These are phyloP conservation scores for Brachionus asplanchnoidis DNA, from an alignment of 1,140 invertebrate genomes.

Conservation along the genomic window DNA sequence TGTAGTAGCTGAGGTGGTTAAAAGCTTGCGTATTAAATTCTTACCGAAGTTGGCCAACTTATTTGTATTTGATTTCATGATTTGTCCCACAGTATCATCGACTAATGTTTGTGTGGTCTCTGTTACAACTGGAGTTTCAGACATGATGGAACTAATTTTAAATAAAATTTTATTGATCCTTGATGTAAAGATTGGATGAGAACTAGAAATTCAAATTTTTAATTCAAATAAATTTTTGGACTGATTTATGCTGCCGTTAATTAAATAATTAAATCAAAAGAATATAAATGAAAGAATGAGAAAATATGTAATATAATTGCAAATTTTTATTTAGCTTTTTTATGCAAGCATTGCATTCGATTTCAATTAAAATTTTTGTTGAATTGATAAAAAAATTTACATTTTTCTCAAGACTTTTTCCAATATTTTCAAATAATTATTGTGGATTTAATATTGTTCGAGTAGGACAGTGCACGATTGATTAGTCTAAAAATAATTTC, in stretches of 20 bases:
- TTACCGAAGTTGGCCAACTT: not conserved
- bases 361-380: not conserved
- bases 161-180: not conserved
- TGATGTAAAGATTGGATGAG: too few relatives aligned
- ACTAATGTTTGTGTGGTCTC: not conserved
- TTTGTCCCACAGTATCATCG: not conserved
- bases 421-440: not conserved
- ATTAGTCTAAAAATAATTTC: too few relatives aligned
- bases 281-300: not conserved
- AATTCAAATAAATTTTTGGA: not conserved
- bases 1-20: constrained; percentile 1
- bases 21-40: constrained; percentile 15
- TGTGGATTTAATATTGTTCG: too few relatives aligned
- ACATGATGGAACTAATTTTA: not conserved
- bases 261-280: not conserved
- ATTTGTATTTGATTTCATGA: not conserved
- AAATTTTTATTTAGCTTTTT: not conserved
- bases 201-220: not conserved
- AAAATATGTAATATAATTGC: not conserved
- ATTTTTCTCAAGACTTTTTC: not conserved
- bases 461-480: too few relatives aligned
- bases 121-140: not conserved
- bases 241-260: not conserved
- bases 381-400: not conserved
- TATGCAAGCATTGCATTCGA: not conserved